Evolutionary conservation across 53 echinoderm and acorn worm genomes (phyloP), one percentile per base, ranked within the genome.

Genomic region (Zoroaster sp.): DNA sequence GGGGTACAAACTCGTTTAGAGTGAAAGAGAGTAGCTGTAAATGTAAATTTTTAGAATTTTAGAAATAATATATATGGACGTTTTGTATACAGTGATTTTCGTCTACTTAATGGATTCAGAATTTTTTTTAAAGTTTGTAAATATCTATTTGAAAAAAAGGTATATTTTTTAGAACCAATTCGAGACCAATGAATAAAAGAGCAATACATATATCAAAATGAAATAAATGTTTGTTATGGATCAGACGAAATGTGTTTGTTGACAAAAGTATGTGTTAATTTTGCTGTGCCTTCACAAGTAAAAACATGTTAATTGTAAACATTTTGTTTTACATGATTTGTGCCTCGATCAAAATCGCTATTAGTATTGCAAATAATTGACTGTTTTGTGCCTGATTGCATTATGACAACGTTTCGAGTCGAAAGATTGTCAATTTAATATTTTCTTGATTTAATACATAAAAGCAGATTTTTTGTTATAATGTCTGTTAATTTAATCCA

Each of bases 341-440:
- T 76, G 76, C 76, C 76, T 76, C 47, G n/a, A 76, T 76, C 34
- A 74, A 74, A 74, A 28, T 28, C 31, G 32, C 10, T 69, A 1
- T 9, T 35, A 4, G 17, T 66, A 9, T 66, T 15, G 21, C 4
- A 66, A 18, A n/a, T 28, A 28, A 66, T 28, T 10, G 10, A n/a
- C 4, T 4, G 20, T 9, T 66, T 3, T 21, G 66, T 66, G 25
- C 66, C 66, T 66, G 66, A n/a, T n/a, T n/a, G n/a, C n/a, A n/a
- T n/a, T n/a, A n/a, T n/a, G n/a, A n/a, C n/a, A n/a, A n/a, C n/a
- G n/a, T n/a, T n/a, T n/a, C n/a, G n/a, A n/a, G n/a, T n/a, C n/a
- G n/a, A n/a, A n/a, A n/a, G n/a, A n/a, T n/a, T n/a, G n/a, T n/a
- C n/a, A n/a, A n/a, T n/a, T n/a, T n/a, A n/a, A n/a, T n/a, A n/a